Base-by-base conservation (phyloP, 2,888 invertebrate genomes). In the Notodonta ziczac region DNA sequence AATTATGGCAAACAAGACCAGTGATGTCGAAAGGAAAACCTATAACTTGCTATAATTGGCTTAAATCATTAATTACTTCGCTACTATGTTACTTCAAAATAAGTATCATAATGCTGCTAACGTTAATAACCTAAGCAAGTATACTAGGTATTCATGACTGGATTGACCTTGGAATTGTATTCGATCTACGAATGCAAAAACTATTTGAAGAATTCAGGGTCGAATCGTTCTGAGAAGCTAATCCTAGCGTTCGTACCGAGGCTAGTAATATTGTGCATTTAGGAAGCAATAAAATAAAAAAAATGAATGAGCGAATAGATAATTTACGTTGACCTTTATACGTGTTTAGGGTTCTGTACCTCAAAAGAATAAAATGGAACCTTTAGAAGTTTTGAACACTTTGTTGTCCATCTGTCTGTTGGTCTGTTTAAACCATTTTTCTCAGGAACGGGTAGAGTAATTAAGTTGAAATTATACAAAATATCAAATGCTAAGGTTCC, bases 21-120 rank as follows among this genome's bases (percentile, higher is more conserved):
- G 16, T 16, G 46, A 58, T 48, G 58, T 62, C 60, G 63, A 66
- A 64, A 71, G 53, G 75, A 75, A 73, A 59, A 64, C 75, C 63
- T 82, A 80, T 77, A 83, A 83, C 80, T 80, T 77, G 69, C 72
- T 72, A 67, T 82, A 82, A 83, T 82, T 81, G 81, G 81, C 74
- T 83, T 82, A 67, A 64, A 58, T 63, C 63, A 65, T 72, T 72
- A 73, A 74, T 72, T 67, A 74, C 72, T 42, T 57, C 56, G 59
- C 40, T 50, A 62, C 60, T 63, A 44, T 66, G 65, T 60, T 63
- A 63, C 67, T 70, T 64, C 63, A 61, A 64, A 70, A 64, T 61
- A 24, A 24, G 24, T 24, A 66, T 69, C 62, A 72, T 66, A 67
- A 66, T 67, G 62, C 65, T 63, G 51, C 55, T 62, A 57, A 60